A percentile compares a stretch with the other conserved stretches of the same genome.
Evolutionary conservation across 1,140 invertebrate genomes (phyloP).

Genomic region (Mactra quadrangularis): DNA sequence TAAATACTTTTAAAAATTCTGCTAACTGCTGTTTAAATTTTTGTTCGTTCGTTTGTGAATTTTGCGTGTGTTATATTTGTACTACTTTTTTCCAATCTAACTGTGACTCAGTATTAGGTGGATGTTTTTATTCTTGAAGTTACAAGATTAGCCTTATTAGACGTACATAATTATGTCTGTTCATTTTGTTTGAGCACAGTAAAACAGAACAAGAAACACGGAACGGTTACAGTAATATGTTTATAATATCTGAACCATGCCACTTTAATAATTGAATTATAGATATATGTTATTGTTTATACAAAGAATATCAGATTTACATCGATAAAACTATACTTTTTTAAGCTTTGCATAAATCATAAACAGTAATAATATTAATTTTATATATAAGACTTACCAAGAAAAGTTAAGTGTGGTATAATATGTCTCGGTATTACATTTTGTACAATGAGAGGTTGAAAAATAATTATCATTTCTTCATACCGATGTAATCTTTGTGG

Average conservation of each 20-base stretch:
- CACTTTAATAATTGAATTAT: background rate
- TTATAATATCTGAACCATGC: background rate
- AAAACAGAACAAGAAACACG: too few species aligned
- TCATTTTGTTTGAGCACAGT: too few species aligned
- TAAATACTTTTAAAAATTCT: background rate
- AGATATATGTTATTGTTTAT: background rate
- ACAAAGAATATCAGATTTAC: background rate
- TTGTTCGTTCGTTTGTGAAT: background rate
- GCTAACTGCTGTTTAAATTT: too few species aligned
- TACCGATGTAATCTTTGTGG: background rate
- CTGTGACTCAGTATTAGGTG: background rate
- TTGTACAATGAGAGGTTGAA: conserved; percentile 12
- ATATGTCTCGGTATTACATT: background rate
- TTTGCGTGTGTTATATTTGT: background rate
- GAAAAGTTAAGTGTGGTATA: conserved; percentile 25
- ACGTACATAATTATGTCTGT: too few species aligned
- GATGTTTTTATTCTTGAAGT: too few species aligned
- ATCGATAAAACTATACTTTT: background rate
- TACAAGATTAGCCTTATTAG: too few species aligned
- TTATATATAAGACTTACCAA: background rate
- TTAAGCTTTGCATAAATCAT: too few species aligned
- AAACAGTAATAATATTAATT: too few species aligned
- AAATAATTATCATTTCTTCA: conserved; percentile 25
- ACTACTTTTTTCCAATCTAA: background rate
- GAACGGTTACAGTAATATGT: too few species aligned